Conservation (phyloP, 2,888 invertebrate genomes). For the Drosophila colorata region DNA sequence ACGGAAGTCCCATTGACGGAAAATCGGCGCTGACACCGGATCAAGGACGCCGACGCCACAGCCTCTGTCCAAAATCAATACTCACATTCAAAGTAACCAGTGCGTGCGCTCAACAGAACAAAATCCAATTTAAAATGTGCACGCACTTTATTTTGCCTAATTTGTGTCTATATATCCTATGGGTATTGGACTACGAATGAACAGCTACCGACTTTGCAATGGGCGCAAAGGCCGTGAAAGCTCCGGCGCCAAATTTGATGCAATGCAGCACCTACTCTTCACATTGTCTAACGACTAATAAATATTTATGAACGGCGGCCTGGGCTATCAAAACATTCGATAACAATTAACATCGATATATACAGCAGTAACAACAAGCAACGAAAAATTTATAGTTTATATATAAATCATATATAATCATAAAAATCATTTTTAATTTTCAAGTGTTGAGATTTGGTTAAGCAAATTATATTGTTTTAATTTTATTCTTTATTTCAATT, state of each 20-base stretch:
- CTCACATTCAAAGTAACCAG: slow-evolving; percentile 53
- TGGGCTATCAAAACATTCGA: slow-evolving; percentile 22
- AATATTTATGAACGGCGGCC: slow-evolving; percentile 43
- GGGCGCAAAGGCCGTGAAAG: slow-evolving; percentile 56
- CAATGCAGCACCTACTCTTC: slow-evolving; percentile 41
- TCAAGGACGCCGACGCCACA: slow-evolving; percentile 60
- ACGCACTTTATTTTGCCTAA: slow-evolving; percentile 14
- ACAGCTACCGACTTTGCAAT: slow-evolving; percentile 54
- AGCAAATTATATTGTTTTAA: too few species aligned
- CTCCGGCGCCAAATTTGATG: slow-evolving; percentile 57
- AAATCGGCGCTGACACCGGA: slow-evolving; percentile 70
- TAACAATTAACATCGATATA: slow-evolving; percentile 7
- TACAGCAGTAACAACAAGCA: slow-evolving; percentile 6
- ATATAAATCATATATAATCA: neutral
- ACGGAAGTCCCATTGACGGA: slow-evolving; percentile 60
- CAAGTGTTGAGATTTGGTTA: too few species aligned
- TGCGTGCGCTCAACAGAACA: slow-evolving; percentile 10
- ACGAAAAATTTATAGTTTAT: neutral
- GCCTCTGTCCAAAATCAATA: slow-evolving; percentile 71
- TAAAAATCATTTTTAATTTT: neutral
- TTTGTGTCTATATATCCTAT: slow-evolving; percentile 16
- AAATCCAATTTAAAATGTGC: slow-evolving; percentile 18
- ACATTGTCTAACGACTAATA: slow-evolving; percentile 51
- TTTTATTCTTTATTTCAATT: too few species aligned
- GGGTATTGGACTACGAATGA: slow-evolving; percentile 27